These are phyloP conservation scores for Ips nitidus DNA, from an alignment of 1,140 invertebrate species.

Conservation along the genomic window DNA sequence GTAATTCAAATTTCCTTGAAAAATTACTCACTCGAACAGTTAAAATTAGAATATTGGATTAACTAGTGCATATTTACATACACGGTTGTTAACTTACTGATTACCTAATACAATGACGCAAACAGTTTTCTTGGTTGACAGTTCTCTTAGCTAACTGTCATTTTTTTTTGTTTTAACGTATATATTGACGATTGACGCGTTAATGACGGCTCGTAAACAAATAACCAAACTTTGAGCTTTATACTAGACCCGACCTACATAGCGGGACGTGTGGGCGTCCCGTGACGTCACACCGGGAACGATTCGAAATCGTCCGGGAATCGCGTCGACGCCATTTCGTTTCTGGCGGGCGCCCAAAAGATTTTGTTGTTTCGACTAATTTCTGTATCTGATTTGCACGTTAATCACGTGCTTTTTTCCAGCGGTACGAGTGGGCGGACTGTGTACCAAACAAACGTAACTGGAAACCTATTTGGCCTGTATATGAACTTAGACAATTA, in stretches of 20 bases:
- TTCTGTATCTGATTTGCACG: neutral
- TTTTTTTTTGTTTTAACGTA: neutral
- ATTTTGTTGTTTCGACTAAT: neutral
- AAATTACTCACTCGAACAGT: neutral
- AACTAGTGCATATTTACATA: neutral
- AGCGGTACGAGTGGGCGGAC: neutral
- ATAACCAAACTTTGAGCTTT: neutral
- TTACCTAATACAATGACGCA: neutral
- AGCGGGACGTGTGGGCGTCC: constrained; percentile 4
- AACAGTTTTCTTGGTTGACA: neutral
- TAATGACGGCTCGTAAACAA: neutral
- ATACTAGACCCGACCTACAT: neutral
- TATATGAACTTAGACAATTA: neutral
- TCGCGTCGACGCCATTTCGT: constrained; percentile 6
- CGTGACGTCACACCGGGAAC: constrained; percentile 9
- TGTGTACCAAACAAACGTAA: neutral
- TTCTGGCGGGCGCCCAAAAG: neutral
- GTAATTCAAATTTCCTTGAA: neutral
- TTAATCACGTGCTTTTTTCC: neutral
- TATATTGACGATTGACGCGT: neutral
- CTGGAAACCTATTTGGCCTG: neutral
- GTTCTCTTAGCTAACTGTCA: neutral
- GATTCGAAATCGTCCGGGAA: neutral
- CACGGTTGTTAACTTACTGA: too few relatives aligned
- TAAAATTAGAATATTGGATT: neutral